Percentiles rank a stretch among this genome's conserved stretches.
phyloP scores from a whole-genome alignment of 1,140 invertebrate species.

The Manduca sexta region DNA sequence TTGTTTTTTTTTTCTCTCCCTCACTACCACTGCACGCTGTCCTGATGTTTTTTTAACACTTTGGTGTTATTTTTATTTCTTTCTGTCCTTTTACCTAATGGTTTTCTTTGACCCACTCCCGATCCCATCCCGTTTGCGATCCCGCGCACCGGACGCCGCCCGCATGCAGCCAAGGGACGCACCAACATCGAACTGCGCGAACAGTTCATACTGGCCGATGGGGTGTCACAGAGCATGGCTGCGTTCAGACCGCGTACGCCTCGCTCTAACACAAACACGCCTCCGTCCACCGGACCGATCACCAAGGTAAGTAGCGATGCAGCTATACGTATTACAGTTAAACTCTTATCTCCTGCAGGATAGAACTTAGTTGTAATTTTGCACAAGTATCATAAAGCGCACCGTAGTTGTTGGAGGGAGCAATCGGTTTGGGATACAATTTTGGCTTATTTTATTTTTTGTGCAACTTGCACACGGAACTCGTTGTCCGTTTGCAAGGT shows the following conservation, averaged over 20 bases:
- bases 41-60: conserved; percentile 53
- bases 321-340: conserved; percentile 32
- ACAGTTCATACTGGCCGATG: conserved; percentile 98
- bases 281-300: conserved; percentile 87
- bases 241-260: conserved; percentile 94
- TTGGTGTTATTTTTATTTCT: conserved; percentile 61
- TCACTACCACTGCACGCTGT: conserved; percentile 64
- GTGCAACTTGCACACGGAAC: conserved; percentile 67
- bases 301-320: conserved; percentile 85
- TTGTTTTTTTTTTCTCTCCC: conserved; percentile 68
- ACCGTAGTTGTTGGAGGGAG: conserved; percentile 68
- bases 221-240: conserved; percentile 97
- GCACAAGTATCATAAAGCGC: conserved; percentile 62
- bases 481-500: conserved; percentile 58
- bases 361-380: conserved; percentile 53
- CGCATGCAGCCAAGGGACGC: conserved; percentile 95
- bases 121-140: conserved; percentile 41
- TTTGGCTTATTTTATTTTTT: conserved; percentile 51
- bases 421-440: conserved; percentile 62
- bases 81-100: conserved; percentile 52
- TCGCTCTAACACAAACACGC: conserved; percentile 82
- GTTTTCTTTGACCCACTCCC: conserved; percentile 54
- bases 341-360: conserved; percentile 49
- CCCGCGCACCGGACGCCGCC: conserved; percentile 72
- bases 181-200: conserved; percentile 99